A percentile compares a stretch with the other conserved stretches of the same genome.
Conservation (phyloP, 2,888 invertebrate genomes). For the Melikaiella ostensackeni region DNA sequence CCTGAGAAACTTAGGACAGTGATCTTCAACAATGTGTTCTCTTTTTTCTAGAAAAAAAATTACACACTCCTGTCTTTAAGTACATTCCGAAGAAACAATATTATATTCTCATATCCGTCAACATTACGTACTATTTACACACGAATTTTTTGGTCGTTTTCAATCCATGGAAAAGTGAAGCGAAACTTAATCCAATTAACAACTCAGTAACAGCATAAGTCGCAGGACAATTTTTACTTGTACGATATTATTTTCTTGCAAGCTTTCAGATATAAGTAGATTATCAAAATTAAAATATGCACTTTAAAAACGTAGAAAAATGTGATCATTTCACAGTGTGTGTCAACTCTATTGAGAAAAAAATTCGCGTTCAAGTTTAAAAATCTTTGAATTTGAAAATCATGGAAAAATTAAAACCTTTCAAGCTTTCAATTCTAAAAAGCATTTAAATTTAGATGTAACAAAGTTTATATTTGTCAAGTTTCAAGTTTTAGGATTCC, state of each 20-base stretch:
- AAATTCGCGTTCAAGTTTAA: too few species aligned
- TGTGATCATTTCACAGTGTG: conserved; percentile 6
- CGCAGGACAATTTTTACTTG: conserved; percentile 20
- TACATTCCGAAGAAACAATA: conserved; percentile 31
- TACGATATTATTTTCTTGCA: conserved; percentile 4
- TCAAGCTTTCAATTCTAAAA: background rate
- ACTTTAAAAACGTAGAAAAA: conserved; percentile 36
- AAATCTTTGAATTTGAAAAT: too few species aligned
- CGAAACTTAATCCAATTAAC: conserved; percentile 35
- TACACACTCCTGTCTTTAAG: conserved; percentile 30
- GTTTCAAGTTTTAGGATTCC: background rate
- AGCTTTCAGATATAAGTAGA: conserved; percentile 16
- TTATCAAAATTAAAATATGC: conserved; percentile 34
- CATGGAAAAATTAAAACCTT: too few species aligned
- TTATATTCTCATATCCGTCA: conserved; percentile 14
- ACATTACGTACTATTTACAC: conserved; percentile 20
- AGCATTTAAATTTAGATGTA: too few species aligned
- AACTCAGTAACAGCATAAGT: conserved; percentile 12
- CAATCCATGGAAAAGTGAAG: conserved; percentile 32
- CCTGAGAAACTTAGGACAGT: conserved; percentile 33
- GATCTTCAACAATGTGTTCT: conserved; percentile 31
- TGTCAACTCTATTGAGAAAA: background rate
- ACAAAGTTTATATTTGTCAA: background rate
- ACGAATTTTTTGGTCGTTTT: conserved; percentile 37
- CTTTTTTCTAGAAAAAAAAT: conserved; percentile 18